These are phyloP conservation scores for Daubentonia madagascariensis DNA, from an alignment of 2,113 vertebrate genomes.

Conservation along the genomic window DNA sequence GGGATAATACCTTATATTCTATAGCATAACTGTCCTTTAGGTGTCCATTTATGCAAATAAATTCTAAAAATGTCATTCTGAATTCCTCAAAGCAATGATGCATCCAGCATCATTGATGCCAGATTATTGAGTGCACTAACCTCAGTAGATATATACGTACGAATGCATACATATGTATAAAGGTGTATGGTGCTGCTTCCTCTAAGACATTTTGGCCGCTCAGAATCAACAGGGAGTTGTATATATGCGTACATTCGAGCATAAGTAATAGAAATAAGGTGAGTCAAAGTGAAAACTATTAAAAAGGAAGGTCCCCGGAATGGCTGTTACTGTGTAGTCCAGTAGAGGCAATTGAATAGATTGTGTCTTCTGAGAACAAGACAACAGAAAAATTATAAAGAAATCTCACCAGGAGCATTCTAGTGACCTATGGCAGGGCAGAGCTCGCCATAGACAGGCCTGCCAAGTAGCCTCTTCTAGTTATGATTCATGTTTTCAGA, in stretches of 20 bases:
- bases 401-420: neutral
- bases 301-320: conserved; percentile 13
- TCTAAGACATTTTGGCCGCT: neutral
- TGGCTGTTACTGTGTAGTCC: neutral
- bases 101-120: neutral
- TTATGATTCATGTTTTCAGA: conserved; percentile 15
- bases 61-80: conserved; percentile 28
- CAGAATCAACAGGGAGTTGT: neutral
- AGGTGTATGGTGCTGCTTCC: neutral
- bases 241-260: neutral
- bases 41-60: conserved; percentile 12
- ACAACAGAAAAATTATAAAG: conserved; percentile 14
- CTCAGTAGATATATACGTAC: neutral
- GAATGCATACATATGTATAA: neutral
- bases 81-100: conserved; percentile 6
- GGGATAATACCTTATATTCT: neutral
- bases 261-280: neutral
- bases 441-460: neutral
- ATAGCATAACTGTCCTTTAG: neutral
- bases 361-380: neutral
- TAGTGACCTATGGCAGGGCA: neutral
- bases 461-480: neutral
- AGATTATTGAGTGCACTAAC: neutral
- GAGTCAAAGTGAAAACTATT: conserved; percentile 39
- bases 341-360: neutral